Evolutionary conservation across 2,113 vertebrate genomes (phyloP).

Genomic region (Odocoileus virginianus): DNA sequence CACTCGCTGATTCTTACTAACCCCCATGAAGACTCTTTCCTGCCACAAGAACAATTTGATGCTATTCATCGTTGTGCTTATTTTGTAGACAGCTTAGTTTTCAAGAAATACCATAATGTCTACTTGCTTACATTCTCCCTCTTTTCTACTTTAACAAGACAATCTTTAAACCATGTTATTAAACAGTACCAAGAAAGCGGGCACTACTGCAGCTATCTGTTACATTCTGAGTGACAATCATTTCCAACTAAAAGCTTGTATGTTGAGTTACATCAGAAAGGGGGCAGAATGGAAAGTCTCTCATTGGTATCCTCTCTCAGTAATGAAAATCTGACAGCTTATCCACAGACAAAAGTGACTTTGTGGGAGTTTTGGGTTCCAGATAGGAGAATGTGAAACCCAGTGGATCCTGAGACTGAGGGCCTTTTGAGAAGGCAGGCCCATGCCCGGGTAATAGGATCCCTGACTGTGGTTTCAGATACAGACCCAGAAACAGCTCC

Average conservation of each 20-base stretch:
- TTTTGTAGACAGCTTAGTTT: slow-evolving; percentile 16
- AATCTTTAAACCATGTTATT: background rate
- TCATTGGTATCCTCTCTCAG: background rate
- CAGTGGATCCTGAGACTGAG: background rate
- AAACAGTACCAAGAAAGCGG: background rate
- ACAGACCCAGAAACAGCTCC: background rate
- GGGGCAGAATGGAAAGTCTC: background rate
- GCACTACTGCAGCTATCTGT: background rate
- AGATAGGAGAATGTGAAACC: background rate
- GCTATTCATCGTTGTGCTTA: background rate
- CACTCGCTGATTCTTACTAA: background rate
- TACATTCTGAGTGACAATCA: background rate
- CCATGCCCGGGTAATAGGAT: background rate
- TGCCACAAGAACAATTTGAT: background rate
- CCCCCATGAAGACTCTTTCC: background rate
- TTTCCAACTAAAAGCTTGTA: background rate
- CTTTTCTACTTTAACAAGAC: background rate
- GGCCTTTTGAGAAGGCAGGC: background rate
- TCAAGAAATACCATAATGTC: background rate
- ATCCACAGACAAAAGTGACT: background rate
- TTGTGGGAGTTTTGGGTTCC: background rate
- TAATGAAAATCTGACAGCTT: background rate
- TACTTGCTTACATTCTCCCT: background rate
- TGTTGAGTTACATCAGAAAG: background rate
- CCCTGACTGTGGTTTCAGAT: background rate